Evolutionary conservation across 2,888 invertebrate species (phyloP).

Genomic region (Teleiodes luculella): DNA sequence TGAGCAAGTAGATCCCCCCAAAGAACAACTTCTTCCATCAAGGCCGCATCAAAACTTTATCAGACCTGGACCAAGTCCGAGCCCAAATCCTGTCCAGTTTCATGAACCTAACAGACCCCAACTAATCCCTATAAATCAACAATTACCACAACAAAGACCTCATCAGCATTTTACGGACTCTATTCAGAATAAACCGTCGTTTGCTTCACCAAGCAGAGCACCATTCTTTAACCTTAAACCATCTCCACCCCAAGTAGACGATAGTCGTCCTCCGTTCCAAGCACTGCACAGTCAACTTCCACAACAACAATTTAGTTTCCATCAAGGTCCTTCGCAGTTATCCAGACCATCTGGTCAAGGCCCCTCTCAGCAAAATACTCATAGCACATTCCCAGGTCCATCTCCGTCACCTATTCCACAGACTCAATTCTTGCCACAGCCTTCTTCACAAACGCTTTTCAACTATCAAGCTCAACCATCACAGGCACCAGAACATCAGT

Average conservation of each 20-base stretch:
- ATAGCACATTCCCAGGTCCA: slow-evolving; percentile 45
- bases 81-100: slow-evolving; percentile 52
- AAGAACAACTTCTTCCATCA: slow-evolving; percentile 59
- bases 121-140: slow-evolving; percentile 59
- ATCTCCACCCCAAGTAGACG: slow-evolving; percentile 64
- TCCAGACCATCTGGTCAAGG: slow-evolving; percentile 52
- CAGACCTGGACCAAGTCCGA: slow-evolving; percentile 48
- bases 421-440: slow-evolving; percentile 63
- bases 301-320: slow-evolving; percentile 66
- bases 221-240: slow-evolving; percentile 69
- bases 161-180: slow-evolving; percentile 59
- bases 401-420: slow-evolving; percentile 55
- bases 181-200: slow-evolving; percentile 57
- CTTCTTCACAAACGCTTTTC: slow-evolving; percentile 59
- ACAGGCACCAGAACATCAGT: slow-evolving; percentile 34
- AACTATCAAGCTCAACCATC: slow-evolving; percentile 62
- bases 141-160: slow-evolving; percentile 71
- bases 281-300: slow-evolving; percentile 47
- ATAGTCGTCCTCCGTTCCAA: slow-evolving; percentile 60
- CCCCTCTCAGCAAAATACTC: slow-evolving; percentile 22
- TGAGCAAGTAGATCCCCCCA: slow-evolving; percentile 65
- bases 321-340: slow-evolving; percentile 56
- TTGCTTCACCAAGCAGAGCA: slow-evolving; percentile 55
- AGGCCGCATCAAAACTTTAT: slow-evolving; percentile 57
- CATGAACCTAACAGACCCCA: slow-evolving; percentile 57